Base-by-base conservation (phyloP, 2,797 vertebrate genomes). In the Chaetodon trifasciatus region DNA sequence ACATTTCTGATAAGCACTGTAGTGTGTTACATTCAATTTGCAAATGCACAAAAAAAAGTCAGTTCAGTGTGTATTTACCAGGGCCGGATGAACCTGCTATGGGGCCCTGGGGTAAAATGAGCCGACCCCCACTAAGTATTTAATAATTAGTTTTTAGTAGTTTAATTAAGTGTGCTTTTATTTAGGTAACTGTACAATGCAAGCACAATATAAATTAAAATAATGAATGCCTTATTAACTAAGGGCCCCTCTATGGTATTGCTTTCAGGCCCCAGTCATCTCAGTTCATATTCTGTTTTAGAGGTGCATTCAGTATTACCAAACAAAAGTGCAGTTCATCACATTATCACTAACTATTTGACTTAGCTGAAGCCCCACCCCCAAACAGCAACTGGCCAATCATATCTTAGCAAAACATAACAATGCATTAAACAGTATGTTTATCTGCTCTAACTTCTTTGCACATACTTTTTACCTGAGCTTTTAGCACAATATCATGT, bases 21-120 rank as follows among this genome's bases (percentile, higher is more conserved):
- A 7, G 63, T 78, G 76, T 40, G 55, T 37, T 77, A 39, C 69
- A 74, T 70, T 83, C 49, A 76, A 75, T 79, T 83, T 72, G 68
- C 19, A 62, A 46, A 65, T 68, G n/a, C 74, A 56, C 52, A 52
- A 72, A 72, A 57, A 69, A 39, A 71, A 67, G 74, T n/a, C n/a
- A n/a, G n/a, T n/a, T 78, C 23, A 50, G 57, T 23, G 8, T 74
- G 28, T 71, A 15, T 65, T 65, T 47, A 65, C 24, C 81, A 87
- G 32, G 7, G 75, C 53, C 3, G 0, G 67, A 62, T 77, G 65
- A 62, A 79, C 46, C 28, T 69, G 46, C 52, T 65, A 17, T 56
- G 44, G 61, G 64, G 53, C 61, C 47, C 37, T n/a, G 21, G 69
- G 61, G 49, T 37, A 68, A 77, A 87, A 56, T 70, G 19, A 62